Evolutionary conservation across 2,888 invertebrate genomes (phyloP).

Genomic region (Erynnis tages): DNA sequence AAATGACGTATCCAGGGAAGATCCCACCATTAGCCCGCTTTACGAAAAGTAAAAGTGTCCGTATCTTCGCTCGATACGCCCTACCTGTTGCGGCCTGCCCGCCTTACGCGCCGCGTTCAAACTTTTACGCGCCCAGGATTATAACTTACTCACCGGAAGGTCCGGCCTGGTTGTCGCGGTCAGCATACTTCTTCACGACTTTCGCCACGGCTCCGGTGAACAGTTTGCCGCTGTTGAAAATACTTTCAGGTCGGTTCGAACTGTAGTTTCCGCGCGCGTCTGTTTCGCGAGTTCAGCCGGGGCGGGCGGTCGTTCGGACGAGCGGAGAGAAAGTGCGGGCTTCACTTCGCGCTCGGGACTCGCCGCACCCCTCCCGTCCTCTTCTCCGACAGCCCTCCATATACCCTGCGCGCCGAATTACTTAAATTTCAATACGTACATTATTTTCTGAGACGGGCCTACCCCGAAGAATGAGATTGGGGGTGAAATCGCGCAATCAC

Average conservation of each 20-base stretch:
- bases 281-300: conserved; percentile 36
- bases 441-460: conserved; percentile 12
- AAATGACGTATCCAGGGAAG: conserved; percentile 9
- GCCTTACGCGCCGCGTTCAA: conserved; percentile 47
- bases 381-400: conserved; percentile 41
- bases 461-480: conserved; percentile 11
- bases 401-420: conserved; percentile 33
- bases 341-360: conserved; percentile 24
- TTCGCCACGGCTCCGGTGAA: conserved; percentile 57
- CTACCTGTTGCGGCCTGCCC: conserved; percentile 68
- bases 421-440: conserved; percentile 29
- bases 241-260: conserved; percentile 46
- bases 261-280: conserved; percentile 49
- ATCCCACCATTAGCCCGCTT: conserved; percentile 7
- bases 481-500: neutral
- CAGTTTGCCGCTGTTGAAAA: conserved; percentile 57
- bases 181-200: conserved; percentile 54
- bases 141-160: conserved; percentile 57
- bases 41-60: conserved; percentile 13
- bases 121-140: conserved; percentile 60
- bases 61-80: conserved; percentile 56
- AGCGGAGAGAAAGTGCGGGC: conserved; percentile 48
- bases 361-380: conserved; percentile 36
- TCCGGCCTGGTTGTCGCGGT: conserved; percentile 43
- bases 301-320: conserved; percentile 49